phyloP scores from a whole-genome alignment of 2,113 vertebrate genomes.

The Xiphophorus maculatus region DNA sequence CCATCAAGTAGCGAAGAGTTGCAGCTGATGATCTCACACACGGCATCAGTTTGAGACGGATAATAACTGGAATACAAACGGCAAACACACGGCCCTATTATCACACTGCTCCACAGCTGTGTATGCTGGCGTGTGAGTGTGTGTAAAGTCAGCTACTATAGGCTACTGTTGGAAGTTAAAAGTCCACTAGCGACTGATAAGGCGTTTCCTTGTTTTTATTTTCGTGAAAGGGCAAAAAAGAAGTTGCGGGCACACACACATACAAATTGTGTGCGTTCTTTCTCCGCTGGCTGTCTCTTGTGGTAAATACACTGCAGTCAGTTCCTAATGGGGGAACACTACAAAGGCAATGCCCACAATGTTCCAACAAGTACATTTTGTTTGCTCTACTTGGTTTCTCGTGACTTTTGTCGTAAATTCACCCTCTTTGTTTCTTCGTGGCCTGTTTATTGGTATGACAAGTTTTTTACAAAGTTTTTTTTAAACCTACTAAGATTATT shows the following conservation, averaged over 20 bases:
- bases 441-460: neutral
- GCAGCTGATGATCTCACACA: constrained; percentile 13
- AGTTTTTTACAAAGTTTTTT: neutral
- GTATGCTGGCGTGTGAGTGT: neutral
- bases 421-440: constrained; percentile 2
- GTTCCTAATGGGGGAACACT: constrained; percentile 24
- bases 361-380: neutral
- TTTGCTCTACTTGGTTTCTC: neutral
- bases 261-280: constrained; percentile 31
- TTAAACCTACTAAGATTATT: neutral
- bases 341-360: neutral
- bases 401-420: constrained; percentile 13
- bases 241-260: constrained; percentile 1
- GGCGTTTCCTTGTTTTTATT: constrained; percentile 16
- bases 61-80: constrained; percentile 1
- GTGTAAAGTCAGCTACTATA: constrained; percentile 9
- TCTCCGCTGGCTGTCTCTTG: constrained; percentile 43
- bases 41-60: constrained; percentile 12
- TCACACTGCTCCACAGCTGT: neutral
- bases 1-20: constrained; percentile 24
- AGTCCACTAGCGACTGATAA: constrained; percentile 32
- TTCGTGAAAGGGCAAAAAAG: constrained; percentile 25
- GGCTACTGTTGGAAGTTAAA: constrained; percentile 14
- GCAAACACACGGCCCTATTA: neutral
- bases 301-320: constrained; percentile 37